Base-by-base conservation (phyloP, 2,888 invertebrate genomes). In the Orthosia gothica region DNA sequence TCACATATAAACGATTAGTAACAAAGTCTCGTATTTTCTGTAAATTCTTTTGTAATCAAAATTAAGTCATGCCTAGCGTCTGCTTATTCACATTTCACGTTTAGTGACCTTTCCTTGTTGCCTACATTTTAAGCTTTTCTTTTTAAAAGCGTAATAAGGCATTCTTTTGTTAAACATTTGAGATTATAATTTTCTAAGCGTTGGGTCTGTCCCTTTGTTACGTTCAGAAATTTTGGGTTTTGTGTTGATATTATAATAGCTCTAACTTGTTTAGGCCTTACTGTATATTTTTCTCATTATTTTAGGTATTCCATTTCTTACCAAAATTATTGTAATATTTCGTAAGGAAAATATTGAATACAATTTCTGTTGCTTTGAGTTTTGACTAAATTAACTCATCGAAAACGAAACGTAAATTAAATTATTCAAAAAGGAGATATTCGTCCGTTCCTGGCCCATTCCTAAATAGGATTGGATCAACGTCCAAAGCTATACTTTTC, bases 151-250 rank as follows among this genome's bases (percentile, higher is more conserved):
- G 15, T 71, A 61, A 68, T 83, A 71, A 71, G 64, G 67, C 67
- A 82, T 76, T 80, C 67, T 83, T 80, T 83, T 71, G 71, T 83
- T 61, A 55, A 57, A 68, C 66, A 71, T 59, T 83, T 79, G 52
- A 61, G 64, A 83, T 68, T 79, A 65, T 78, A 79, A 83, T 78
- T 64, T 83, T 68, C 47, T 79, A 79, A 79, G 52, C 52, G 59
- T 68, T 49, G 67, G 55, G 55, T 52, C 54, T 20, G 59, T 52
- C 58, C 79, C 40, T 68, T 80, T 79, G 59, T 83, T 57, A 18
- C 15, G 20, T 80, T 64, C 40, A 54, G 23, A 67, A 50, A 63
- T 55, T 20, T 58, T 26, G 63, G 18, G 52, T 64, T 58, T 64
- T 18, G 49, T 68, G 45, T 54, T 75, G 11, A 26, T 59, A 70